A percentile compares a stretch with the other conserved stretches of the same genome.
phyloP scores from a whole-genome alignment of 2,888 invertebrate species.

The Trypoxylon attenuatum region DNA sequence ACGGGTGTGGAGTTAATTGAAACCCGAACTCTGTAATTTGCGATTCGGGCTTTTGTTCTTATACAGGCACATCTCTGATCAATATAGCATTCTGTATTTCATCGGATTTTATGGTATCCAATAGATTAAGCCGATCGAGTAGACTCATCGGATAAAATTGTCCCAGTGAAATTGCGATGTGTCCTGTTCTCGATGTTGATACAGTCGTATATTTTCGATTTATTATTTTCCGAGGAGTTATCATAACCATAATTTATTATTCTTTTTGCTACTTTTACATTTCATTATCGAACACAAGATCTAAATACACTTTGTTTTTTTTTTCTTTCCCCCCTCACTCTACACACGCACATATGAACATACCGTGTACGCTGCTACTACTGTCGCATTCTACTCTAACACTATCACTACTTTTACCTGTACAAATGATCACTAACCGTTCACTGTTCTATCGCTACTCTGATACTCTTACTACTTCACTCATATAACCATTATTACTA shows the following conservation, averaged over 20 bases:
- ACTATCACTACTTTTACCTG: conserved; percentile 8
- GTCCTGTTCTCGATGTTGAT: neutral
- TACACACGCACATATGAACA: conserved; percentile 54
- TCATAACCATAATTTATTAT: conserved; percentile 11
- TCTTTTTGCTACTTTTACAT: neutral
- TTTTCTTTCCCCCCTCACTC: conserved; percentile 51
- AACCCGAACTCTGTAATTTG: too few species aligned
- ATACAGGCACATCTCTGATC: too few species aligned
- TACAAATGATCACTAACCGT: conserved; percentile 21
- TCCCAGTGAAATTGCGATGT: neutral
- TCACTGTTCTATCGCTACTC: conserved; percentile 11
- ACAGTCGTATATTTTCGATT: too few species aligned
- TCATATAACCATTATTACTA: conserved; percentile 9
- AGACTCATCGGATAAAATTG: neutral
- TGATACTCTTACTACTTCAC: conserved; percentile 31
- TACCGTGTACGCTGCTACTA: conserved; percentile 45
- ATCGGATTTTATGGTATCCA: too few species aligned
- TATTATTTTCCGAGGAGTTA: neutral
- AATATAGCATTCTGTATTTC: too few species aligned
- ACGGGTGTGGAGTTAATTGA: too few species aligned
- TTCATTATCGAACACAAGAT: conserved; percentile 22
- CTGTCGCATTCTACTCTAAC: conserved; percentile 16
- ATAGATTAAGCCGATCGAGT: neutral
- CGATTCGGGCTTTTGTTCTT: too few species aligned
- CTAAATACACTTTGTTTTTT: conserved; percentile 52